These are phyloP conservation scores for Acromyrmex heyeri DNA, from an alignment of 1,140 invertebrate species.

Conservation along the genomic window DNA sequence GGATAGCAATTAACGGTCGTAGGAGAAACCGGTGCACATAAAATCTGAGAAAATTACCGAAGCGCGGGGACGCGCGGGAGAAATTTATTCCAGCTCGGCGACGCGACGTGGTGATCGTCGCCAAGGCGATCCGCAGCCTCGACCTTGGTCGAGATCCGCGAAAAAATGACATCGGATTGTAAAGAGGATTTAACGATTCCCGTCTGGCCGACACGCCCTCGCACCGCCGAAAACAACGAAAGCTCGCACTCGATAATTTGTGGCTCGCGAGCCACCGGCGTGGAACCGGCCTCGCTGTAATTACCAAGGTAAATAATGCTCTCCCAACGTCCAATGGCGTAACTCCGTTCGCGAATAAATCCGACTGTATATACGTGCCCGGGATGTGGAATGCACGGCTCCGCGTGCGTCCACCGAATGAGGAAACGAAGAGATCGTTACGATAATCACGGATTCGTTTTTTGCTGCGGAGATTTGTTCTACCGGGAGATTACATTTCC, in stretches of 20 bases:
- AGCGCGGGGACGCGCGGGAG: neutral
- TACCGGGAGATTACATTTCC: constrained; percentile 48
- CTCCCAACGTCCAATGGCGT: constrained; percentile 74
- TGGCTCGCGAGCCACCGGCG: constrained; percentile 76
- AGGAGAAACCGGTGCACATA: constrained; percentile 53
- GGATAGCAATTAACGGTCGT: constrained; percentile 51
- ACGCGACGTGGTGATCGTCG: constrained; percentile 24
- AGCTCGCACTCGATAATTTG: constrained; percentile 76
- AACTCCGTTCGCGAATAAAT: constrained; percentile 76
- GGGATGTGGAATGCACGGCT: constrained; percentile 69
- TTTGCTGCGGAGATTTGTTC: constrained; percentile 68
- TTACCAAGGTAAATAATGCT: constrained; percentile 81
- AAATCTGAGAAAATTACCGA: constrained; percentile 36
- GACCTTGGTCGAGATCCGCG: constrained; percentile 11
- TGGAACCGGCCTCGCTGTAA: constrained; percentile 77
- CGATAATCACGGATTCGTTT: constrained; percentile 73
- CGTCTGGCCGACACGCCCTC: constrained; percentile 65
- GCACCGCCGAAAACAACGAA: constrained; percentile 70
- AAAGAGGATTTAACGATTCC: constrained; percentile 75
- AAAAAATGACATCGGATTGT: constrained; percentile 56
- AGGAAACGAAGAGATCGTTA: constrained; percentile 73
- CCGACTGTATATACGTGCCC: constrained; percentile 75
- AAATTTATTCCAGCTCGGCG: constrained; percentile 29
- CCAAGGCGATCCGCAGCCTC: constrained; percentile 13
- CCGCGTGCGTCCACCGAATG: constrained; percentile 4